Evolutionary conservation across 2,113 vertebrate species (phyloP), one percentile per base, ranked within the genome.

Genomic region (Atlantisia rogersi): DNA sequence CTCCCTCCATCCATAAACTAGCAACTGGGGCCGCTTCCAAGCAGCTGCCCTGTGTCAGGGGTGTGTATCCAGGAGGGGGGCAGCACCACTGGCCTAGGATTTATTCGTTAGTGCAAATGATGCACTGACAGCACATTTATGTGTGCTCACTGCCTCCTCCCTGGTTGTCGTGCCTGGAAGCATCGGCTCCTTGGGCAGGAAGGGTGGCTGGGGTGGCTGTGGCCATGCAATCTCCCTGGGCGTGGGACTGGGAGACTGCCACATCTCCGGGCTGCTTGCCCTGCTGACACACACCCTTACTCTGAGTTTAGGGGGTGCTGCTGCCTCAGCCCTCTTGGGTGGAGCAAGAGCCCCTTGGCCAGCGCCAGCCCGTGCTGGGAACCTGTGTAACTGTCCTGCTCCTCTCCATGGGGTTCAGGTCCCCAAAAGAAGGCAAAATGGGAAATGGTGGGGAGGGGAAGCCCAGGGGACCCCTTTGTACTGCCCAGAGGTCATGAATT

Each of bases 191-290:
- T 53, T 15, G 9, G 60, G 53, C 44, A 17, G 32, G 26, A 25
- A 53, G 22, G 11, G 29, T 20, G 21, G 8, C 46, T 4, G 4
- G 77, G 55, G 5, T 0, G 29, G 58, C 35, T 39, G 58, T 22
- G 22, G 44, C 0, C 1, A 12, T 4, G 16, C 2, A 32, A 15
- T 16, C 8, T 44, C 42, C 52, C 21, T 0, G 6, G 40, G n/a
- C 52, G 15, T 0, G 6, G 40, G n/a, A 39, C 15, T 0, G 0
- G 48, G 46, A 48, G 20, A 32, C 3, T 2, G 0, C 25, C 4
- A 0, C 9, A 46, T n/a, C 76, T 22, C 14, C 3, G 15, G 60
- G 39, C 5, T 32, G 22, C 15, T 58, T 28, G 8, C 21, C 24
- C 37, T 12, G 19, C 9, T n/a, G 37, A 8, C 37, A 28, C 15